A percentile compares a stretch with the other conserved stretches of the same genome.
Conservation (phyloP, 2,797 vertebrate genomes). For the Sebastes baramenuke region DNA sequence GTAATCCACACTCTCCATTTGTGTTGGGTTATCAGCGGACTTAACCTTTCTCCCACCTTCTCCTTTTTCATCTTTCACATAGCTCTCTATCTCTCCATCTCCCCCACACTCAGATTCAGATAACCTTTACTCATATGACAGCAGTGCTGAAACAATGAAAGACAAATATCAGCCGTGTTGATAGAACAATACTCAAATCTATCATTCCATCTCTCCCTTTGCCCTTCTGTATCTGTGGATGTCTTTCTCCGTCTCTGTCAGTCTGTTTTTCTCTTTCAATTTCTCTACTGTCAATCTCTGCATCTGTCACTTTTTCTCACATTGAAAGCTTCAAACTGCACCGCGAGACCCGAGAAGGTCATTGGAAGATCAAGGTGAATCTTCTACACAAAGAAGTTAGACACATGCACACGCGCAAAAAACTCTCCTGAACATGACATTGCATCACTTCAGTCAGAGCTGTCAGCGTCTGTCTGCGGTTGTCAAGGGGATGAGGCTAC, state of each 20-base stretch:
- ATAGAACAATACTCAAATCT: constrained; percentile 52
- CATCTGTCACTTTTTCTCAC: constrained; percentile 31
- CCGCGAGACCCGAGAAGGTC: constrained; percentile 13
- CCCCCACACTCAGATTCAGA: constrained; percentile 36
- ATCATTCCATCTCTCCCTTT: constrained; percentile 31
- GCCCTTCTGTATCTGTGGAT: constrained; percentile 1
- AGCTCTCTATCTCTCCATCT: constrained; percentile 31
- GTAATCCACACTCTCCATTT: constrained; percentile 34
- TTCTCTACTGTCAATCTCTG: constrained; percentile 40
- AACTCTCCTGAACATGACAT: neutral
- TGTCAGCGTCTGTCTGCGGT: neutral
- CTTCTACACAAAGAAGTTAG: constrained; percentile 4
- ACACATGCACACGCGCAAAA: neutral
- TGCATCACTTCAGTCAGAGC: constrained; percentile 42
- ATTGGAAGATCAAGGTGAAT: constrained; percentile 42
- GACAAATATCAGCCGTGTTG: constrained; percentile 65
- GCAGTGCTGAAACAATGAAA: constrained; percentile 52
- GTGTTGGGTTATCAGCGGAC: constrained; percentile 34
- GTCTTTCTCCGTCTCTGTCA: constrained; percentile 13
- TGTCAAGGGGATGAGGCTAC: neutral
- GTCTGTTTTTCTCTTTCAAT: constrained; percentile 15
- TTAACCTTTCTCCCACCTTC: constrained; percentile 57
- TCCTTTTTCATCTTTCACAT: constrained; percentile 27
- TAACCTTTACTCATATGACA: constrained; percentile 69
- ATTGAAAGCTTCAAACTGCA: constrained; percentile 34